Conservation (phyloP, 2,797 vertebrate species). For the Lates japonicus region DNA sequence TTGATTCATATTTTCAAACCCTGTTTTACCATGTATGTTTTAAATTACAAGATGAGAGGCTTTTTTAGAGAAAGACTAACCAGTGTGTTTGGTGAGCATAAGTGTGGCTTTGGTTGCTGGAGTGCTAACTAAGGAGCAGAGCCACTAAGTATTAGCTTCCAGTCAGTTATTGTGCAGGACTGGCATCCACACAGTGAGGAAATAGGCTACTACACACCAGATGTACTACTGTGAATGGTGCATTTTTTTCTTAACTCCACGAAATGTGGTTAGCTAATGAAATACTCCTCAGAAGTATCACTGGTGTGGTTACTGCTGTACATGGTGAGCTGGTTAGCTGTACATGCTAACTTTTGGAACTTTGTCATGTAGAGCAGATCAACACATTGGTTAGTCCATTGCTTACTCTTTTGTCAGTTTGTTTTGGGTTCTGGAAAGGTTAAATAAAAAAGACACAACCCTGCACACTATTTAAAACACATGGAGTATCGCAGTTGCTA, state of each 20-base stretch:
- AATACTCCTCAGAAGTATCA: background rate
- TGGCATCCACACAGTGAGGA: too few species aligned
- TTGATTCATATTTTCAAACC: too few species aligned
- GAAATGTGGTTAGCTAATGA: background rate
- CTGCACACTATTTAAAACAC: background rate
- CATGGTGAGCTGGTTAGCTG: background rate
- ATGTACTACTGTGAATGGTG: background rate
- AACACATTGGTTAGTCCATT: background rate
- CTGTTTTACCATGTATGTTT: background rate
- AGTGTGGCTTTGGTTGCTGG: too few species aligned
- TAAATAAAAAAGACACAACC: background rate
- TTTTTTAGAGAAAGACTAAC: background rate
- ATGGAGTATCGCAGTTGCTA: background rate
- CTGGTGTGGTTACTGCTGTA: background rate
- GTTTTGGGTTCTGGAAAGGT: background rate
- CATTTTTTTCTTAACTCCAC: background rate
- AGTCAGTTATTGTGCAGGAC: too few species aligned
- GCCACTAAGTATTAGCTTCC: too few species aligned
- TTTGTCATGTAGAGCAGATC: background rate
- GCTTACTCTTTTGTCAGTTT: background rate
- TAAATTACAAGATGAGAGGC: background rate
- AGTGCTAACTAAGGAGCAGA: background rate
- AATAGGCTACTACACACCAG: too few species aligned
- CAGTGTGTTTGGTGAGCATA: too few species aligned
- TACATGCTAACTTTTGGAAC: background rate